Evolutionary conservation across 2,888 invertebrate genomes (phyloP).

Genomic region (Nemoura dubitans): DNA sequence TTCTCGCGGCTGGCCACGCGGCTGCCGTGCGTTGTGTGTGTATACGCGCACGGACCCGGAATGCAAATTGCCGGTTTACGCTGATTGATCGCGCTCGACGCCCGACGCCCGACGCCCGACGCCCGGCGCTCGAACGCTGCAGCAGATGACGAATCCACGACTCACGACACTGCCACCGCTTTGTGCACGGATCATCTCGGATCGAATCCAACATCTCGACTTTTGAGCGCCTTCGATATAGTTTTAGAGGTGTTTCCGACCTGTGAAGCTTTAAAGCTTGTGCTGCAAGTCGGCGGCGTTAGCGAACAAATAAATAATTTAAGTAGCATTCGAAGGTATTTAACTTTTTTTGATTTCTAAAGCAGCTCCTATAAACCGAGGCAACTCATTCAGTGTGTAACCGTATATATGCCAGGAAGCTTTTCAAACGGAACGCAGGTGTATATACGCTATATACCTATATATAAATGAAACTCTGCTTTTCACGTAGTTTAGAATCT

Average conservation of each 20-base stretch:
- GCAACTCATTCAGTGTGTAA: neutral
- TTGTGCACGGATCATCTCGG: neutral
- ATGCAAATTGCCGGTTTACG: neutral
- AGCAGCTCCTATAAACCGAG: neutral
- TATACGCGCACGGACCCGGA: neutral
- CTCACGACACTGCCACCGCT: neutral
- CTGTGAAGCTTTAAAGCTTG: no score
- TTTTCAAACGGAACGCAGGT: neutral
- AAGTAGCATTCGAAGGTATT: neutral
- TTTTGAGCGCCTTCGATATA: no score
- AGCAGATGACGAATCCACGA: neutral
- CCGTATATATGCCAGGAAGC: neutral
- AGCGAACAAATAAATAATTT: neutral
- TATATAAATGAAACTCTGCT: neutral
- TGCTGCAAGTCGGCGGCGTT: neutral
- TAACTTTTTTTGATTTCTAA: neutral
- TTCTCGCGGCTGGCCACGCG: neutral
- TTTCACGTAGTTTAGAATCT: neutral
- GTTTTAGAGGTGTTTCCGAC: no score
- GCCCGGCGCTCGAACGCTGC: no score
- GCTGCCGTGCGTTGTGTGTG: neutral
- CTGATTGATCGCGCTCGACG: neutral
- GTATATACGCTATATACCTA: neutral
- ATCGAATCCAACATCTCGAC: neutral
- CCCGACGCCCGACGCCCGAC: no score